Conservation (phyloP, 2,888 invertebrate genomes). For the Sthenelais limicola region DNA sequence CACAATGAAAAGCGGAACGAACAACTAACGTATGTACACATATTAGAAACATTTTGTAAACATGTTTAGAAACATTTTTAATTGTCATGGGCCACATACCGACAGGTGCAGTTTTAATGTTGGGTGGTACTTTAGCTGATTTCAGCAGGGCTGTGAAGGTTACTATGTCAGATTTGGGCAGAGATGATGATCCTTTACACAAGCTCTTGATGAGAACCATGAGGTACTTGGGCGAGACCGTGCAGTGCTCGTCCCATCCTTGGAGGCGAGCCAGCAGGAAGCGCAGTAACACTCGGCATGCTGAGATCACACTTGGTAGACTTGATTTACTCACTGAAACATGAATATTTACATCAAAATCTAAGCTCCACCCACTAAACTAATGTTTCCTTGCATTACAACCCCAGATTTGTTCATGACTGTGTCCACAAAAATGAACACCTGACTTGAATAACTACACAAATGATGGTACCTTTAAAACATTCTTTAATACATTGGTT, state of each 20-base stretch:
- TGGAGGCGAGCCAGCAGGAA: slow-evolving; percentile 77
- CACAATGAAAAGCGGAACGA: too few species aligned
- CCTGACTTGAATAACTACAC: neutral
- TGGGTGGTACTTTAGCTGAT: slow-evolving; percentile 79
- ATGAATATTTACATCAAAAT: neutral
- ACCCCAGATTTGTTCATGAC: neutral
- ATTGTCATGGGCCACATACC: slow-evolving; percentile 59
- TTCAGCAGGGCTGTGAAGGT: slow-evolving; percentile 85
- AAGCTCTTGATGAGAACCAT: slow-evolving; percentile 81
- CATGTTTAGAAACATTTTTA: too few species aligned
- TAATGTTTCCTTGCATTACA: neutral
- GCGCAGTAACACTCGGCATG: slow-evolving; percentile 80
- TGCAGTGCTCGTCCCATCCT: slow-evolving; percentile 64
- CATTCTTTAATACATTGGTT: too few species aligned
- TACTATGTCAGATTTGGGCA: slow-evolving; percentile 80
- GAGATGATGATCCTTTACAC: slow-evolving; percentile 81
- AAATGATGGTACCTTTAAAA: neutral
- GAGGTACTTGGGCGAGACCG: slow-evolving; percentile 76
- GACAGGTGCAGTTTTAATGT: slow-evolving; percentile 73
- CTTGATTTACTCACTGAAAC: slow-evolving; percentile 80
- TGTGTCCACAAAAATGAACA: neutral
- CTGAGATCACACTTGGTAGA: slow-evolving; percentile 79
- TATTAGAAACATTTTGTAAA: too few species aligned
- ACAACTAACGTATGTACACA: too few species aligned
- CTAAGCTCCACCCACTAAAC: neutral